Evolutionary conservation across 2,888 invertebrate genomes (phyloP), one percentile per base, ranked within the genome.

Genomic region (Gandaritis pyraliata): DNA sequence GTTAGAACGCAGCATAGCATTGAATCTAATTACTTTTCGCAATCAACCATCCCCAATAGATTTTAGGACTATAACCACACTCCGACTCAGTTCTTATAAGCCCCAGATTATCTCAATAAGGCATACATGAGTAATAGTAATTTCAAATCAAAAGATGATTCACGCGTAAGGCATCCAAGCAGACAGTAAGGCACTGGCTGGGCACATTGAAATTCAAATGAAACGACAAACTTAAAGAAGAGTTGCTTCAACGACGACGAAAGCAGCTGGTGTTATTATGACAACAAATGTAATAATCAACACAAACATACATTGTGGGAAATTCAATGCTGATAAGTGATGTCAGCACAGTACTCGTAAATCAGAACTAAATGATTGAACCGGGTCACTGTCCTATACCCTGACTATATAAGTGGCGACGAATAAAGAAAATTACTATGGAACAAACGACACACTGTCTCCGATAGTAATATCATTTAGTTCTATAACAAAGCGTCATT

Each of bases 311-410:
- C 61, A 66, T 63, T 62, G 62, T 65, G 46, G 65, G 61, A 72
- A 60, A 59, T 49, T 59, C 41, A 63, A 70, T 70, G 69, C 65
- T 70, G 76, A 75, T 79, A 78, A 72, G 68, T 74, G 76, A 80
- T 75, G 78, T 76, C 76, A 80, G 76, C 64, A 66, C 76, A 80
- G 76, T 64, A 66, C 59, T 58, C 70, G 80, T 78, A 81, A 83
- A 85, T 85, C 79, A 77, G 73, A 79, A 77, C 76, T 75, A 69
- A 72, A 73, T 76, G 77, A 81, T 80, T 72, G 76, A 80, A 65
- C 72, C 78, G 75, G 87, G 84, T 87, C 89, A 88, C 72, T 80
- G 87, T 80, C 82, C 89, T 83, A 72, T 82, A 79, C 77, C 82
- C 80, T 84, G 79, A 79, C 76, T 82, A 77, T 76, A 18, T n/a